Evolutionary conservation across 2,888 invertebrate genomes (phyloP), one percentile per base, ranked within the genome.

Genomic region (Heliconius cydno): DNA sequence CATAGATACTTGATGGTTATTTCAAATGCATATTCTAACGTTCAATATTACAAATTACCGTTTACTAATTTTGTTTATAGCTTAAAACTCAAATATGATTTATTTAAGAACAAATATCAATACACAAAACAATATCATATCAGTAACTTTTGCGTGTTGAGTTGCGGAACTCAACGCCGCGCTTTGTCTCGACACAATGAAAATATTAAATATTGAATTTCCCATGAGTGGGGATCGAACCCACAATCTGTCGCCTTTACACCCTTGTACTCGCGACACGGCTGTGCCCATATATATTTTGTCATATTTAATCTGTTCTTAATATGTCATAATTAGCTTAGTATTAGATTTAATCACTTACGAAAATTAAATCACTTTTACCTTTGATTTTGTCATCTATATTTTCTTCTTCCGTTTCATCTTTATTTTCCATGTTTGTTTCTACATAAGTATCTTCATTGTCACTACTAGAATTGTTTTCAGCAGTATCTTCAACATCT

Each of bases 361-460:
- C n/a, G 6, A 68, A 41, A 68, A 25, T 41, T 41, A 3, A 25
- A 13, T 70, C 3, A 25, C 2, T 46, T 41, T 70, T 70, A 70
- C 70, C 70, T 70, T 41, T 70, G 25, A 70, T 38, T 72, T 80
- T n/a, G 68, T 77, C 72, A 13, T 77, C 67, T 15, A 79, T 80
- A 19, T 76, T 82, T 10, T 82, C 83, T 38, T 80, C 84, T 41
- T 80, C 77, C 77, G 81, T 77, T 30, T 84, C 83, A 75, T 79
- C 82, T 71, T 85, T 84, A 80, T 88, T 87, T 25, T 85, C 86
- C 9, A 81, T 83, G 4, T 82, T 85, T 10, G 84, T 85, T 30
- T 85, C 84, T 71, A 84, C 84, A 60, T 79, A 84, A 19, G 81
- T 82, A 66, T 84, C 84, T 76, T 83, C 84, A 77, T 83, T 78